Evolutionary conservation across 1,140 invertebrate species (phyloP), one percentile per base, ranked within the genome.

Genomic region (Drosophila melanica): DNA sequence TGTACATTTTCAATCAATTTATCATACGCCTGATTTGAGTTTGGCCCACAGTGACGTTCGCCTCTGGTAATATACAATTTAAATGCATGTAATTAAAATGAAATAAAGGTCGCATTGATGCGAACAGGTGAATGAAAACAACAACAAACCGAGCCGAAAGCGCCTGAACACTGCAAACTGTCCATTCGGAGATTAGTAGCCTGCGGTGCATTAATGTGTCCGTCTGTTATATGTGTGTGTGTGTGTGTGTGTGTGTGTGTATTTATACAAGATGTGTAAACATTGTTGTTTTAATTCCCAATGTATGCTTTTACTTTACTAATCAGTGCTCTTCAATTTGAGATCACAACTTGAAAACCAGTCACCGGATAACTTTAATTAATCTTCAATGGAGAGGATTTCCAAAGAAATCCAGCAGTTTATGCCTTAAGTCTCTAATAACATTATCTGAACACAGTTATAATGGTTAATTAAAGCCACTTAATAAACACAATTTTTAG

Each of bases 41-140:
- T 39, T 39, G 68, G 50, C 75, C 62, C 57, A 62, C 48, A 20
- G 48, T 58, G 71, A 42, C 59, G 51, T 14, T 68, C 58, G 55
- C 50, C 33, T 35, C 33, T 35, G 33, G 33, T 35, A 45, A 64
- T 79, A 53, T 30, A 50, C 54, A 67, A 82, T 79, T 68, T 64
- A 79, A 84, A 68, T 68, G 66, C 72, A 79, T 76, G 76, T 82
- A 84, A 82, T 84, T 84, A 77, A 82, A 82, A 79, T 76, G 48
- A 84, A 84, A 79, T 84, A 82, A 82, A 79, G 71, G 50, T 33
- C 67, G 23, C 50, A 55, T 57, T 18, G 41, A 54, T 45, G 14
- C 14, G 16, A 64, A 8, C 67, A 47, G 50, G 41, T 55, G 33
- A 54, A 35, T 33, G 47, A 23, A 14, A 44, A 16, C 39, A 53